These are phyloP conservation scores for Empis stercorea DNA, from an alignment of 2,888 invertebrate genomes.

Conservation along the genomic window DNA sequence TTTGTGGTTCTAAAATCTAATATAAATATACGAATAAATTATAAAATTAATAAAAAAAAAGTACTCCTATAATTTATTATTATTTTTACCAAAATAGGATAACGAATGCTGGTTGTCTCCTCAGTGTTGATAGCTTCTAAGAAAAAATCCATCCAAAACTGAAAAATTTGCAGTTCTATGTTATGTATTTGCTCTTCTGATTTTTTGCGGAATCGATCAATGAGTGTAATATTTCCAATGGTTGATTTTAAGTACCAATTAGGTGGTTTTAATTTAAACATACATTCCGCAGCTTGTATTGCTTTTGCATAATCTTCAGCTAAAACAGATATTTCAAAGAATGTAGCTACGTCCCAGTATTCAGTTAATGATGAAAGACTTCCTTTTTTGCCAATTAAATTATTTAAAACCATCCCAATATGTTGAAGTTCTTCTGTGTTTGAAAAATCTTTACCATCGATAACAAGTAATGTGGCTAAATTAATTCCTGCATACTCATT, in stretches of 20 bases:
- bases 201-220: conserved; percentile 78
- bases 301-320: conserved; percentile 96
- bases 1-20: conserved; percentile 77
- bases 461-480: conserved; percentile 90
- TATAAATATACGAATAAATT: not conserved
- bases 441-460: conserved; percentile 90
- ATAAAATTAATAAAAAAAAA: not conserved
- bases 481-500: conserved; percentile 99
- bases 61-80: too few relatives aligned
- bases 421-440: conserved; percentile 83
- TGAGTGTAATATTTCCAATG: conserved; percentile 90
- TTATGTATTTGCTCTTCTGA: conserved; percentile 55
- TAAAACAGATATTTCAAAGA: conserved; percentile 94
- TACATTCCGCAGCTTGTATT: conserved; percentile 88
- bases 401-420: conserved; percentile 91
- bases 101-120: conserved; percentile 69
- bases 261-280: conserved; percentile 82
- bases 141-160: conserved; percentile 99
- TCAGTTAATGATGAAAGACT: conserved; percentile 83
- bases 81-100: conserved; percentile 49
- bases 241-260: conserved; percentile 94
- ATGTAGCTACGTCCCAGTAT: conserved; percentile 99
- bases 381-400: conserved; percentile 95
- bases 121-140: conserved; percentile 80
- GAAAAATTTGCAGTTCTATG: conserved; percentile 79